Evolutionary conservation across 2,888 invertebrate species (phyloP), one percentile per base, ranked within the genome.

Genomic region (Hesperia comma): DNA sequence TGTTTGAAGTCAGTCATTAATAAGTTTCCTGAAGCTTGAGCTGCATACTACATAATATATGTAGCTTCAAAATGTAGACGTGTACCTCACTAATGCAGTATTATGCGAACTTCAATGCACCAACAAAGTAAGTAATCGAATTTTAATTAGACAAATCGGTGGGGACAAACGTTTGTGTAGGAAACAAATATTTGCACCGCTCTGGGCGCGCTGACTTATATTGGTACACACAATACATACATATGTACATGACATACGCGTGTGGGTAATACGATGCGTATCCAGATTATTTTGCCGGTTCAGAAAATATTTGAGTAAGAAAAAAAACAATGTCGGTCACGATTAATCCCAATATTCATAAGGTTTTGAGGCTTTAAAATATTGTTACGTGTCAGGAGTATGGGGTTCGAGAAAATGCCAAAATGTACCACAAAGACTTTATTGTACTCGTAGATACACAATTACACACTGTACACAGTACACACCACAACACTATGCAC

Each of bases 91-190:
- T 21, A 51, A 51, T 14, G 51, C 51, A 51, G 6, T 53, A n/a
- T n/a, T 26, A 21, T 21, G 7, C n/a, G 6, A 21, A n/a, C 26
- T n/a, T 26, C n/a, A 53, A 1, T 26, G 26, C 21, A 61, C 12
- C 21, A 64, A 64, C 64, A 64, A 51, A 58, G 64, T 53, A 51
- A 53, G 58, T 58, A 51, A 64, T 64, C 51, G 64, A 64, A 64
- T 64, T 64, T 64, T 58, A 64, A 64, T 64, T 64, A 64, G 64
- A 58, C 64, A 64, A 64, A 64, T 64, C 64, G 64, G 49, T 51
- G 51, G 51, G 53, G 64, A 58, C 57, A 63, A 63, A 63, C 57
- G 57, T 63, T 56, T 63, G 63, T 37, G 63, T 57, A 57, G 46
- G 63, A 57, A 63, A 63, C 63, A 63, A 63, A 63, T 63, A 63